Base-by-base conservation (phyloP, 2,888 invertebrate species). In the Epinotia nisella region DNA sequence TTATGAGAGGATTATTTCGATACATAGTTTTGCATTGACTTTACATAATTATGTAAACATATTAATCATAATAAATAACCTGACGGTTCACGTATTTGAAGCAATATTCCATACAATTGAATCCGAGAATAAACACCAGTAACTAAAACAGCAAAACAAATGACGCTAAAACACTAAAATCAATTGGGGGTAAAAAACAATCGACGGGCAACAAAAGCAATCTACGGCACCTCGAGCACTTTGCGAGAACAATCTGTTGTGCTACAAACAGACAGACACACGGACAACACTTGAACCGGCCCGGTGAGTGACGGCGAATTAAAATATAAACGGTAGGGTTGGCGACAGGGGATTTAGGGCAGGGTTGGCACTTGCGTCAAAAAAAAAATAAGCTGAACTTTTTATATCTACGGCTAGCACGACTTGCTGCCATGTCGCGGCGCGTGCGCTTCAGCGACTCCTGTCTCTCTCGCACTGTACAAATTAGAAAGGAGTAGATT, bases 171-270 rank as follows among this genome's bases (percentile, higher is more conserved):
- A 24, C 61, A 59, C 41, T 61, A 21, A 39, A 41, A 67, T 13
- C 15, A 58, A 66, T 55, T 49, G 64, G 62, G 49, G 55, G 41
- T 24, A 49, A 55, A 49, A 55, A 71, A 64, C 64, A 64, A 64
- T 58, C 39, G 64, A 58, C 64, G 13, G 21, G 11, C 39, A 11
- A 24, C 13, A 49, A 64, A 75, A 74, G 75, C 75, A 74, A 62
- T 73, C 71, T 66, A 21, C 58, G 60, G 61, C 66, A 68, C 35
- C 64, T 60, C 68, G 70, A 73, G 71, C 70, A 76, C 75, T 75
- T 74, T 73, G 76, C 78, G 74, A 49, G 49, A 77, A 84, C 89
- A 90, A 88, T 88, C 86, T 88, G 88, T 85, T 85, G 85, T 85
- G 80, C 81, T 83, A 60, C 69, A 69, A 41, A 13, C 41, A 49